Evolutionary conservation across 2,113 vertebrate species (phyloP).

Genomic region (Triplophysa rosa): DNA sequence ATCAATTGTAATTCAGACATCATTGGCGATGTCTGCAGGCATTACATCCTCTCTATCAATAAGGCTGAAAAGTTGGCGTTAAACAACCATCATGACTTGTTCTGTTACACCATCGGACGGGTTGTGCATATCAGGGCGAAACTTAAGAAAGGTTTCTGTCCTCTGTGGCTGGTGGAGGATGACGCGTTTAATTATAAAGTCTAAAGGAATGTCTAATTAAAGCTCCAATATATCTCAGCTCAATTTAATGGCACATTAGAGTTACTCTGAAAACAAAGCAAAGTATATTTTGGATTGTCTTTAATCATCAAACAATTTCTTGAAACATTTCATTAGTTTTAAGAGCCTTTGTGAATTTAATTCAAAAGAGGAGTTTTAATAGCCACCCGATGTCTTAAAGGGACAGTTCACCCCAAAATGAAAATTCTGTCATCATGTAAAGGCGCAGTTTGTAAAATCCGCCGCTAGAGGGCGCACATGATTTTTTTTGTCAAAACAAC

Average conservation of each 20-base stretch:
- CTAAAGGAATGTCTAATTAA: constrained; percentile 49
- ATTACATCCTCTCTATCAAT: not conserved
- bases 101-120: not conserved
- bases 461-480: no score
- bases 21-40: not conserved
- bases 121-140: not conserved
- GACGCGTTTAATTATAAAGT: constrained; percentile 52
- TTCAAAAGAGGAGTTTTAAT: constrained; percentile 35
- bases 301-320: constrained; percentile 57
- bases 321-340: constrained; percentile 62
- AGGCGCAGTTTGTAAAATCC: no score
- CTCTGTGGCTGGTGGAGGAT: constrained; percentile 37
- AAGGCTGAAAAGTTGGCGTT: not conserved
- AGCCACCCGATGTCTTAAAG: not conserved
- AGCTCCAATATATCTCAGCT: constrained; percentile 53
- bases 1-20: not conserved
- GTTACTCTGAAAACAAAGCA: constrained; percentile 36
- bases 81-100: not conserved
- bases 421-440: not conserved
- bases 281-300: constrained; percentile 53
- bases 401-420: not conserved
- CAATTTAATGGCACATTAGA: constrained; percentile 60
- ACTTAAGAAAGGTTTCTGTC: not conserved
- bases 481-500: no score
- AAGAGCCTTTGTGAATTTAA: constrained; percentile 57